These are phyloP conservation scores for Limnephilus marmoratus DNA, from an alignment of 2,888 invertebrate genomes.

Conservation along the genomic window DNA sequence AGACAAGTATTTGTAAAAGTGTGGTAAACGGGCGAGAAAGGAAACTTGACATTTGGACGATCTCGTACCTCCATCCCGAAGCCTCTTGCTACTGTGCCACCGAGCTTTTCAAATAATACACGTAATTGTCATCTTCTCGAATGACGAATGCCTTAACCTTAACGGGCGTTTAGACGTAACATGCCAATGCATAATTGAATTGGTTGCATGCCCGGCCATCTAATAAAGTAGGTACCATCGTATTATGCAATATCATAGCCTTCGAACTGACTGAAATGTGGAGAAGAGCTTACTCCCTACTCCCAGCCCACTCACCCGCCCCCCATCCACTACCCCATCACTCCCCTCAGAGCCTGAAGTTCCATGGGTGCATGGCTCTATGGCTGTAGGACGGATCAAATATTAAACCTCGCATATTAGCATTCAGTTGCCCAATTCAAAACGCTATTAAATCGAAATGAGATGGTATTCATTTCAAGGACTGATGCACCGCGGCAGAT, in stretches of 20 bases:
- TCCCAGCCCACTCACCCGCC: background rate
- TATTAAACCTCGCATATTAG: background rate
- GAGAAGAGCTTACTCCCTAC: background rate
- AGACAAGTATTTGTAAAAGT: too few species aligned
- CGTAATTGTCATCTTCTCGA: background rate
- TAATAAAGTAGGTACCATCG: background rate
- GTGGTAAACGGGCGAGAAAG: too few species aligned
- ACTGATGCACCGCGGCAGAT: background rate
- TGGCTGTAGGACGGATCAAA: background rate
- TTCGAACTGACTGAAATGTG: conserved; percentile 2
- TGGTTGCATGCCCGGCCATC: background rate
- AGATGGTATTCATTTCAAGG: background rate
- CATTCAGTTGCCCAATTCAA: background rate
- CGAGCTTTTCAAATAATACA: background rate
- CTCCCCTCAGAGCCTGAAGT: background rate
- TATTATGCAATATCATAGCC: background rate
- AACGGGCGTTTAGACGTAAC: background rate
- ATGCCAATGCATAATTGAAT: background rate
- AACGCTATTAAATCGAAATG: background rate
- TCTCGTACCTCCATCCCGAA: too few species aligned
- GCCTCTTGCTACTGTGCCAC: background rate
- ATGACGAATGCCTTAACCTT: background rate
- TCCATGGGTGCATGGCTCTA: background rate
- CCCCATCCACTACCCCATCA: background rate
- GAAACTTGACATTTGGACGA: too few species aligned